Conservation (phyloP, 1,140 invertebrate genomes). For the Drosophila bifasciata region DNA sequence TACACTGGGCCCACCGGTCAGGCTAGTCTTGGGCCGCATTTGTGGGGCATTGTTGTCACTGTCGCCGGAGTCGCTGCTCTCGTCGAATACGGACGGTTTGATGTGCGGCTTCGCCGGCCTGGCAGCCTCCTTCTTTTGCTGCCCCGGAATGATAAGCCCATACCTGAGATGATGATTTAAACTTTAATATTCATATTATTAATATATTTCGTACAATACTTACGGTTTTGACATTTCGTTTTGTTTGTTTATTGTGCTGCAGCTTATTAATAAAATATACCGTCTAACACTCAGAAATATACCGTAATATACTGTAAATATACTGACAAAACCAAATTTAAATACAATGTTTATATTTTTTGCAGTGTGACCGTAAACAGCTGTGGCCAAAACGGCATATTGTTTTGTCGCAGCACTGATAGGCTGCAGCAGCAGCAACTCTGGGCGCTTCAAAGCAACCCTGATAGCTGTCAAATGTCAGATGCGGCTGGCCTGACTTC, state of each 20-base stretch:
- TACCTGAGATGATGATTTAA: conserved; percentile 46
- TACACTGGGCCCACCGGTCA: conserved; percentile 72
- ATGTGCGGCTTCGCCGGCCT: conserved; percentile 3
- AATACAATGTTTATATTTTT: too few species aligned
- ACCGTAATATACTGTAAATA: too few species aligned
- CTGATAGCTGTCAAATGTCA: conserved; percentile 66
- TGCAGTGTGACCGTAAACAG: too few species aligned
- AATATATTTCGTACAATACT: conserved; percentile 26
- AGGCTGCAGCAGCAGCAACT: conserved; percentile 1
- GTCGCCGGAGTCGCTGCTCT: conserved; percentile 81
- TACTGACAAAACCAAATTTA: too few species aligned
- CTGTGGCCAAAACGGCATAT: neutral
- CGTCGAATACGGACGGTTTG: conserved; percentile 84
- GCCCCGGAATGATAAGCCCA: conserved; percentile 75
- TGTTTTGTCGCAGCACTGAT: neutral
- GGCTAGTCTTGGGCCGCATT: conserved; percentile 61
- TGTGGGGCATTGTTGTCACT: conserved; percentile 55
- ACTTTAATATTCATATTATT: neutral
- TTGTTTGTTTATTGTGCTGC: conserved; percentile 11
- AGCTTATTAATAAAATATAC: neutral
- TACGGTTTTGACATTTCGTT: conserved; percentile 77
- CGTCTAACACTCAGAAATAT: too few species aligned
- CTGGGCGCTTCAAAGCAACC: conserved; percentile 37
- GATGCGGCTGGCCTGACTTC: conserved; percentile 68
- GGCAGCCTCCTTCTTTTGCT: conserved; percentile 59